Base-by-base conservation (phyloP, 2,113 vertebrate genomes). In the Phocoena phocoena region DNA sequence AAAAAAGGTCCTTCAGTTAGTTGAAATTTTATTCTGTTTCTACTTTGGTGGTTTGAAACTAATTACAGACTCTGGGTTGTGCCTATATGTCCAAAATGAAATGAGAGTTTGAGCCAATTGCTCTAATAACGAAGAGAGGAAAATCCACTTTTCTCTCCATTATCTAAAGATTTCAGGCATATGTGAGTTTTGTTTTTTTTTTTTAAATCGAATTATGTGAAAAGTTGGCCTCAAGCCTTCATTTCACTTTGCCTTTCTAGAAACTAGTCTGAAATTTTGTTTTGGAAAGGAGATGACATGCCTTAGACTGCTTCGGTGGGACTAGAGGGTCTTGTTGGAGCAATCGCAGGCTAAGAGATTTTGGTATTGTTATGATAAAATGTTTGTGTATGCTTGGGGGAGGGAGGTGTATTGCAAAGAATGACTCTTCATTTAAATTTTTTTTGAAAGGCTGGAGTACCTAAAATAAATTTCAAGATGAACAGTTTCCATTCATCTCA, bases 121-220 rank as follows among this genome's bases (percentile, higher is more conserved):
- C 79, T 96, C 87, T 96, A 97, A 95, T 93, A 97, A 95, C 1
- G 5, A 97, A 97, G 84, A 97, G 82, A 97, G 63, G 91, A 96
- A 97, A 97, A 89, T 95, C 77, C 62, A 95, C 88, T 85, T 96
- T 97, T 97, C 81, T 98, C 97, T 96, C 93, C 89, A 96, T 98
- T 95, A 95, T 97, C 93, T 95, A 92, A 97, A 97, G 93, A 96
- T 91, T 97, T 96, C 77, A 53, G 77, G 55, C 96, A 89, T 95
- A 70, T 97, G 44, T 87, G 86, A 94, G 83, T 38, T 73, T 10
- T 62, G 8, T 11, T 33, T 12, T 71, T 50, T 77, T 80, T 83
- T 96, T 68, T 65, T 65, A n/a, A 50, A 97, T 95, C 79, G 26
- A 97, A 86, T 97, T 97, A 95, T 96, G 50, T 96, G 86, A 94